These are phyloP conservation scores for Apostichopus californicus DNA, from an alignment of 35 echinoderm and acorn worm genomes.

Conservation along the genomic window DNA sequence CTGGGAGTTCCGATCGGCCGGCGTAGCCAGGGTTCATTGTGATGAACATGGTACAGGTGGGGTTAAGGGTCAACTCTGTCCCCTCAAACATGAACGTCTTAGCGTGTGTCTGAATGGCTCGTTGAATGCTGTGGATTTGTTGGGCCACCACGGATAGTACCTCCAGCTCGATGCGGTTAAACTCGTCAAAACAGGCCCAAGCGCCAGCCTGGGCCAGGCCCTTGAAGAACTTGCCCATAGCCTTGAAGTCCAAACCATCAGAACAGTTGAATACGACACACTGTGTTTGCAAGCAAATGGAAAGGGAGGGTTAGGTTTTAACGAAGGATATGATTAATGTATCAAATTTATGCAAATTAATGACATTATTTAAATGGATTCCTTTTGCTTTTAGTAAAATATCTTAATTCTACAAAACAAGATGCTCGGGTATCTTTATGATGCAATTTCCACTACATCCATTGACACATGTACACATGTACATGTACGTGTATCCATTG, in stretches of 20 bases:
- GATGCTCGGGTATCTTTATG: no score
- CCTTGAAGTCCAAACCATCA: conserved; percentile 96
- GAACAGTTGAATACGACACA: conserved; percentile 99
- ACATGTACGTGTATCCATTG: no score
- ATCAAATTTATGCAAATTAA: no score
- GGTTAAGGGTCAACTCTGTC: conserved; percentile 92
- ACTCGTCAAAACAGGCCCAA: conserved; percentile 99
- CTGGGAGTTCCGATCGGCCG: conserved; percentile 88
- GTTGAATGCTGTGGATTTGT: conserved; percentile 96
- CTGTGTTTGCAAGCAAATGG: conserved; percentile 13
- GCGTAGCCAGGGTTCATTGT: conserved; percentile 99
- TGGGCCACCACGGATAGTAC: conserved; percentile 95
- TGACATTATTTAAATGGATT: no score
- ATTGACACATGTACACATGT: no score
- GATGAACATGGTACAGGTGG: conserved; percentile 98
- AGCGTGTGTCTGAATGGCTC: conserved; percentile 76
- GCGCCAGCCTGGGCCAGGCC: conserved; percentile 92
- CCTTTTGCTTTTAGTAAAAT: no score
- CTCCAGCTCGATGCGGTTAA: conserved; percentile 98
- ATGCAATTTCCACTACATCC: no score
- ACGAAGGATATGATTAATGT: no score
- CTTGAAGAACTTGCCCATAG: conserved; percentile 99
- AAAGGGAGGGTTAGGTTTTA: no score
- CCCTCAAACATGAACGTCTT: conserved; percentile 98
- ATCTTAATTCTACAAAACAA: no score